Conservation (phyloP, 2,888 invertebrate species). For the Cryptops parisi region DNA sequence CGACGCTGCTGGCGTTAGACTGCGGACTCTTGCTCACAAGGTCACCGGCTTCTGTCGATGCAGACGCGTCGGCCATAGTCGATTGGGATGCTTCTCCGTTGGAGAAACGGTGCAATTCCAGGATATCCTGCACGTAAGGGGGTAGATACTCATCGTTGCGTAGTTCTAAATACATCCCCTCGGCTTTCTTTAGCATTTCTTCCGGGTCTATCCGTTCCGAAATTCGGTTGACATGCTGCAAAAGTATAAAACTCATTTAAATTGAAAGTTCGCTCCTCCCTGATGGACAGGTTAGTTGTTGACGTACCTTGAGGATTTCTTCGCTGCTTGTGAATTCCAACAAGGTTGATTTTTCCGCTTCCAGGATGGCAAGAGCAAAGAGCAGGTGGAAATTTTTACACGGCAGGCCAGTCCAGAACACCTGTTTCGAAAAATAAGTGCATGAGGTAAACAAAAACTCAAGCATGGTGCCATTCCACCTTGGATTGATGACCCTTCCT, state of each 20-base stretch:
- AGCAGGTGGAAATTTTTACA: conserved; percentile 90
- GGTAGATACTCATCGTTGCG: conserved; percentile 3
- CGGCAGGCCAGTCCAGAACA: conserved; percentile 82
- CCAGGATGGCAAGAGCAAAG: conserved; percentile 84
- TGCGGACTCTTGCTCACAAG: conserved; percentile 5
- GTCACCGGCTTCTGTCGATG: background rate
- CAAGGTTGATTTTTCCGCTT: conserved; percentile 70
- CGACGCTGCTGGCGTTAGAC: conserved; percentile 7
- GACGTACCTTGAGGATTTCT: conserved; percentile 75
- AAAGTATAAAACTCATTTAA: background rate
- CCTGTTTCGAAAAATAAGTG: conserved; percentile 28
- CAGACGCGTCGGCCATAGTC: background rate
- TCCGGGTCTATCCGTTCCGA: conserved; percentile 13
- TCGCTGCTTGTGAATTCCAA: conserved; percentile 86
- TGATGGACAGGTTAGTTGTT: background rate
- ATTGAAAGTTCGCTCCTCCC: background rate
- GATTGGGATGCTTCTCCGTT: background rate
- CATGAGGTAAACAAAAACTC: background rate
- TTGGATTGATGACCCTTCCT: conserved; percentile 9
- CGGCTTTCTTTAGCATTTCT: conserved; percentile 14
- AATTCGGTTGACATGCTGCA: conserved; percentile 15
- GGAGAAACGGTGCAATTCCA: background rate
- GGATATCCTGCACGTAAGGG: conserved; percentile 2
- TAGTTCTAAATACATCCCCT: conserved; percentile 13
- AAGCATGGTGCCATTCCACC: too few relatives aligned